These are phyloP conservation scores for Pseudotriccus pelzelni DNA, from an alignment of 2,797 vertebrate genomes.

Conservation along the genomic window DNA sequence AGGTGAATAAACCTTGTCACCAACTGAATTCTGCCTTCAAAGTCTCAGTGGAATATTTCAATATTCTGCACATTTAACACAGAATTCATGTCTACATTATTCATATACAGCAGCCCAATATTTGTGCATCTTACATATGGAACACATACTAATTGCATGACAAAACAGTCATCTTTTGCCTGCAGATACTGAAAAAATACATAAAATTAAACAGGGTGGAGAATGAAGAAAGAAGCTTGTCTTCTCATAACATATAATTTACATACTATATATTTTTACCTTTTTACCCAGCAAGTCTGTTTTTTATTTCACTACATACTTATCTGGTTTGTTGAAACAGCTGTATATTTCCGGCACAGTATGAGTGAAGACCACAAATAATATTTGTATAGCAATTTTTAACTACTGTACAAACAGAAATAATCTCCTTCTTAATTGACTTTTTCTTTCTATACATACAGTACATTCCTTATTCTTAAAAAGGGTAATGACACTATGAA, in stretches of 20 bases:
- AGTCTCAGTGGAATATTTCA: neutral
- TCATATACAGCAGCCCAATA: neutral
- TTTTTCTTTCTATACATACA: neutral
- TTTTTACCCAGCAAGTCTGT: conserved; percentile 12
- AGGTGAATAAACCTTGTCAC: neutral
- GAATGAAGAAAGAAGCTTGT: neutral
- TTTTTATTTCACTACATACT: conserved; percentile 33
- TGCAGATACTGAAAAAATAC: neutral
- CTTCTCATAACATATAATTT: neutral
- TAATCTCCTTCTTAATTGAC: conserved; percentile 27
- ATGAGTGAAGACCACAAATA: conserved; percentile 29
- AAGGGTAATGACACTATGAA: neutral
- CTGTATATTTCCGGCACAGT: conserved; percentile 21
- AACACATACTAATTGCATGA: neutral
- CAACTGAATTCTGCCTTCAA: neutral
- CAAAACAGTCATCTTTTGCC: neutral
- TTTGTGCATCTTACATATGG: neutral
- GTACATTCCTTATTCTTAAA: conserved; percentile 21
- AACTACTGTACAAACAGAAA: conserved; percentile 52
- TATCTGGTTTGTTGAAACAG: conserved; percentile 56
- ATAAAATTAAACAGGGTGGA: neutral
- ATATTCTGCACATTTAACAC: neutral
- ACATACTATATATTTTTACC: neutral
- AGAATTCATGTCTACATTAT: neutral
- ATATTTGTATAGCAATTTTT: conserved; percentile 62